A percentile compares a stretch with the other conserved stretches of the same genome.
Evolutionary conservation across 2,797 vertebrate species (phyloP).

Genomic region (Centroberyx gerrardi): DNA sequence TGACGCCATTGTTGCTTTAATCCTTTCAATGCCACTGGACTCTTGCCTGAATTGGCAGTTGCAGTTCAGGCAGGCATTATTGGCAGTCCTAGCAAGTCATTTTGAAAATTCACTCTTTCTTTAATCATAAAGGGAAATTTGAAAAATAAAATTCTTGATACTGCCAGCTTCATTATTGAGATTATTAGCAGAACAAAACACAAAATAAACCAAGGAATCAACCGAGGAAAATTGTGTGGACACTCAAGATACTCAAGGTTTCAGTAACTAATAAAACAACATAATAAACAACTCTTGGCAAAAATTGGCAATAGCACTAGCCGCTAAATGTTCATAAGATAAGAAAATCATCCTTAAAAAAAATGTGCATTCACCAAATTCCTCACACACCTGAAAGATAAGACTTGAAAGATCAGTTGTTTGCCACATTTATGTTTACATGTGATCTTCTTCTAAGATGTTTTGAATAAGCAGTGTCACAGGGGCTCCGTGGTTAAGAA

Average conservation of each 20-base stretch:
- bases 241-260: background rate
- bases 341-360: no score
- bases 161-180: background rate
- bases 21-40: background rate
- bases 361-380: no score
- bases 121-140: background rate
- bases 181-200: background rate
- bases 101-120: constrained; percentile 5
- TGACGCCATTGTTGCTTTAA: constrained; percentile 15
- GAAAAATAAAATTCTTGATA: background rate
- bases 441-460: no score
- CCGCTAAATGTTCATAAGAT: background rate
- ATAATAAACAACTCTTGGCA: background rate
- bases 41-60: constrained; percentile 2
- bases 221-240: no score
- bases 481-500: no score
- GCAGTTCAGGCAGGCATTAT: constrained; percentile 2
- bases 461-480: no score
- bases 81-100: background rate
- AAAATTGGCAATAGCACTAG: background rate
- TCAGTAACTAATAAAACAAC: no score
- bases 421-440: no score
- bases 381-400: no score
- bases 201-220: no score
- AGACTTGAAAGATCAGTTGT: no score